Base-by-base conservation (phyloP, 2,888 invertebrate genomes). In the Synanthedon andrenaeformis region DNA sequence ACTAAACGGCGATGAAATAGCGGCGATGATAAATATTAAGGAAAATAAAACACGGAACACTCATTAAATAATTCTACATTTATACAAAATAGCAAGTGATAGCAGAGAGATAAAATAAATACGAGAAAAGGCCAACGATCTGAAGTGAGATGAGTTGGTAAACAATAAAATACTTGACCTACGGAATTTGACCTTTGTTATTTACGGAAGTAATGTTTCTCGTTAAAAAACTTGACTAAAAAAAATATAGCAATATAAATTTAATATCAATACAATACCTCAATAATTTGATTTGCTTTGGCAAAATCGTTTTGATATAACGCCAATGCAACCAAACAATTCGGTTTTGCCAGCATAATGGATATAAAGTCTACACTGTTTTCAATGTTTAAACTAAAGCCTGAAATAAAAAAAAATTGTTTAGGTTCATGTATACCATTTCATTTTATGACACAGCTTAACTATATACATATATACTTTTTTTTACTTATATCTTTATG, bases 271-370 rank as follows among this genome's bases (percentile, higher is more conserved):
- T 4, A 23, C 19, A 4, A 23, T 84, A 95, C 96, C 92, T 94
- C 90, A 62, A 95, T 90, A 57, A 96, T 94, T 80, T 94, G 91
- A 65, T 91, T 91, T 0, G 94, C 94, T 79, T 93, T 92, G 5
- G 89, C 88, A 60, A 92, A 92, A 70, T 94, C 92, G 55, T 91
- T 91, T 57, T 91, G 90, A 64, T 93, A 92, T 49, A 96, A 82
- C 49, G 94, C 94, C 70, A 93, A 88, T 45, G 92, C 90, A n/a
- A 95, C 91, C 50, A 96, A 81, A 59, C 92, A 92, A 60, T 92
- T 92, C 0, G 93, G 92, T 41, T 93, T 90, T 8, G 94, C 91
- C 53, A 96, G 72, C 94, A 96, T 92, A 53, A 90, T 89, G 49
- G 90, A 89, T 53, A 92, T 81, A 59, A 92, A 88, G 63, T 89